A percentile compares a stretch with the other conserved stretches of the same genome.
Conservation (phyloP, 1,140 invertebrate genomes). For the Orius insidiosus region DNA sequence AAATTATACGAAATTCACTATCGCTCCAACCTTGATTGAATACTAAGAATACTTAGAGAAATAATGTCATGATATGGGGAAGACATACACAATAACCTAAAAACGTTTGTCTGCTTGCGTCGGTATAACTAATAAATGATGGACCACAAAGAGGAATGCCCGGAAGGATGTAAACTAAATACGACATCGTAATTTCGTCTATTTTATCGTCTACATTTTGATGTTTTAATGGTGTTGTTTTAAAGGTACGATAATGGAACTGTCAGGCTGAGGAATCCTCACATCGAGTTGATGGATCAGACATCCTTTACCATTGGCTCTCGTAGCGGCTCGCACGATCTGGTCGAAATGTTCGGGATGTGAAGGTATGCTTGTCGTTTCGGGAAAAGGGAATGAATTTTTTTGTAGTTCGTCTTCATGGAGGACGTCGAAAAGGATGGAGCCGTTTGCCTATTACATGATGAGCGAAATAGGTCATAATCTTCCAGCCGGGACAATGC, state of each 20-base stretch:
- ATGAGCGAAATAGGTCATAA: conserved; percentile 81
- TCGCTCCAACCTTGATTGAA: too few relatives aligned
- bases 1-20: too few relatives aligned
- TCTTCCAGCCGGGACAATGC: conserved; percentile 66
- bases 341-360: conserved; percentile 93
- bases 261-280: conserved; percentile 64
- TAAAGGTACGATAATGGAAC: conserved; percentile 42
- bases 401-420: conserved; percentile 86
- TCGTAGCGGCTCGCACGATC: conserved; percentile 78
- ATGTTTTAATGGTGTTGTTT: not conserved
- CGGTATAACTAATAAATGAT: too few relatives aligned
- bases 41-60: too few relatives aligned
- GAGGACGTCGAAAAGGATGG: conserved; percentile 91
- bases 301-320: conserved; percentile 87
- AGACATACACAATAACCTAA: too few relatives aligned
- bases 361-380: conserved; percentile 52
- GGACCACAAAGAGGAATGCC: too few relatives aligned
- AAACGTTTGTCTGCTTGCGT: too few relatives aligned
- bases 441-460: conserved; percentile 79
- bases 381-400: not conserved
- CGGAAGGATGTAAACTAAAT: too few relatives aligned
- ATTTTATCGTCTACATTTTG: too few relatives aligned
- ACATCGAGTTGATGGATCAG: conserved; percentile 84
- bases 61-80: too few relatives aligned
- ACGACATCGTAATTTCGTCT: too few relatives aligned